Evolutionary conservation across 2,888 invertebrate genomes (phyloP).

Genomic region (Perithous albicinctus): DNA sequence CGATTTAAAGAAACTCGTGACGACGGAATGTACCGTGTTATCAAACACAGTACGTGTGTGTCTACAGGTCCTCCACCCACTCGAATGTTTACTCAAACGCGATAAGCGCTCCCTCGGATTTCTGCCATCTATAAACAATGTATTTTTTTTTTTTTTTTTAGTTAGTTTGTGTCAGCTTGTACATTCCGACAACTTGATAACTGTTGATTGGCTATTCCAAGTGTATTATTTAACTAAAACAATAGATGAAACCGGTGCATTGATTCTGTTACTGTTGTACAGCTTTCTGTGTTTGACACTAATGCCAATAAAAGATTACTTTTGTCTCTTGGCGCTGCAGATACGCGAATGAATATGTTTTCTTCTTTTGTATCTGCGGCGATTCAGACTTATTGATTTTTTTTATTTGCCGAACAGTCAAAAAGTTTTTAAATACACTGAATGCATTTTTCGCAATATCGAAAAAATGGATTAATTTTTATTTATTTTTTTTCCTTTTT

Average conservation of each 20-base stretch:
- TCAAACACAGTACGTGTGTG: conserved; percentile 22
- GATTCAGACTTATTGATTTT: too few relatives aligned
- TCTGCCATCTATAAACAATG: neutral
- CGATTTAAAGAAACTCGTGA: conserved; percentile 36
- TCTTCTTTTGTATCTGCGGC: conserved; percentile 16
- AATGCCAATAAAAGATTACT: conserved; percentile 3
- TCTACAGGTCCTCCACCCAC: conserved; percentile 33
- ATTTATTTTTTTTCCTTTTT: too few relatives aligned
- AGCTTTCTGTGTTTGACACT: conserved; percentile 47
- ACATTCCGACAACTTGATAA: conserved; percentile 20
- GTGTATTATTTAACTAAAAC: conserved; percentile 30
- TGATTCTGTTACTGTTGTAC: conserved; percentile 29
- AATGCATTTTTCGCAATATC: too few relatives aligned
- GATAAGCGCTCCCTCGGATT: conserved; percentile 41
- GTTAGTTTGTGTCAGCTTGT: neutral
- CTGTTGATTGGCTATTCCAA: neutral
- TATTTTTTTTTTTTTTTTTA: too few relatives aligned
- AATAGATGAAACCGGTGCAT: conserved; percentile 43
- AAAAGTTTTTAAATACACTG: too few relatives aligned
- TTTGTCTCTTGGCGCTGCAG: neutral
- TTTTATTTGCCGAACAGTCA: too few relatives aligned
- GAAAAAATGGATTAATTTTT: too few relatives aligned
- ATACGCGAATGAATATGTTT: conserved; percentile 14
- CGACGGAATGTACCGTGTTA: conserved; percentile 26
- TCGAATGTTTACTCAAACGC: conserved; percentile 39